phyloP scores from a whole-genome alignment of 2,113 vertebrate species.

The Aphelocoma coerulescens region DNA sequence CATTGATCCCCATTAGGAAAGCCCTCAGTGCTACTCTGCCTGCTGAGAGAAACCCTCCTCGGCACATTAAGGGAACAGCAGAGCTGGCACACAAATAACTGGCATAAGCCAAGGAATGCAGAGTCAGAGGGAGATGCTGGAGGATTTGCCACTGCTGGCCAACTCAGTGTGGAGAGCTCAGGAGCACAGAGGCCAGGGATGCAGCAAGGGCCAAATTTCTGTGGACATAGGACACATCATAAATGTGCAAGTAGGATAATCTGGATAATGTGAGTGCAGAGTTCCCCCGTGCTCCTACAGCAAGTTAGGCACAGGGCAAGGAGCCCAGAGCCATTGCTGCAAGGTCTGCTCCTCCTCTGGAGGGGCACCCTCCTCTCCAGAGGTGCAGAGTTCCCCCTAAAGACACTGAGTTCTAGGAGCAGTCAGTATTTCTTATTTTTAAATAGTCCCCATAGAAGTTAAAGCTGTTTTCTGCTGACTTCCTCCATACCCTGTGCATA shows the following conservation, averaged over 20 bases:
- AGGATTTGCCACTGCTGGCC: not conserved
- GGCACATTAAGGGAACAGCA: not conserved
- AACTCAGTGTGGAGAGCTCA: not conserved
- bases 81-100: not conserved
- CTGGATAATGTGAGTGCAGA: not conserved
- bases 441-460: not conserved
- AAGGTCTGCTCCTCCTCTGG: not conserved
- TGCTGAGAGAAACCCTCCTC: not conserved
- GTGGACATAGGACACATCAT: not conserved
- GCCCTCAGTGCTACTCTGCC: not conserved
- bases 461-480: not conserved
- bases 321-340: not conserved
- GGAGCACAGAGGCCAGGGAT: not conserved
- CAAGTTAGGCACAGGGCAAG: not conserved
- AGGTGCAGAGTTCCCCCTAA: not conserved
- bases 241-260: not conserved
- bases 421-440: not conserved
- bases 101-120: not conserved
- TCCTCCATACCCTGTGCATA: not conserved
- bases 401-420: not conserved
- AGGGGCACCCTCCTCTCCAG: not conserved
- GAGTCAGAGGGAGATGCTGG: not conserved
- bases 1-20: not conserved
- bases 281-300: fast-evolving
- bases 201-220: not conserved